Percentiles rank a stretch among this genome's conserved stretches.
These are phyloP conservation scores for Ceratina japonica DNA, from an alignment of 1,140 invertebrate genomes.

Conservation along the genomic window DNA sequence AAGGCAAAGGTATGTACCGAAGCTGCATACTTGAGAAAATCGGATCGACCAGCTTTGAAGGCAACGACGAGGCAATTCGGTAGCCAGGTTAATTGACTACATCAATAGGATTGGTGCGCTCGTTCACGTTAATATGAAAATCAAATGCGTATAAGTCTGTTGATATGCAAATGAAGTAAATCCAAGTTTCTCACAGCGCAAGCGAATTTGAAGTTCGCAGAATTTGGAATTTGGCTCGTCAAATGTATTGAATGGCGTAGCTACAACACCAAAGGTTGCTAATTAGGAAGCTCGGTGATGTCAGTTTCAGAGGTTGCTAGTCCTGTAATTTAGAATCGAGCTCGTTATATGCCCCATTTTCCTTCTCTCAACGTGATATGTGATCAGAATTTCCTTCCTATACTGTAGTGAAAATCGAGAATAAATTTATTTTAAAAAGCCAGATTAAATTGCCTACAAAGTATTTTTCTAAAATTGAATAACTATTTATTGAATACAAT, in stretches of 20 bases:
- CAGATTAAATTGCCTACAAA: no score
- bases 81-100: neutral
- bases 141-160: conserved; percentile 14
- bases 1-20: no score
- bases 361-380: no score
- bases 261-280: neutral
- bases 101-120: conserved; percentile 12
- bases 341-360: neutral
- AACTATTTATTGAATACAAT: no score
- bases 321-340: neutral
- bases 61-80: neutral
- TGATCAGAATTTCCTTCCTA: no score
- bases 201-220: neutral
- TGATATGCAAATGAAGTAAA: conserved; percentile 39
- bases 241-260: neutral
- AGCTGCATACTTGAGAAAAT: neutral
- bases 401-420: no score
- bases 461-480: no score
- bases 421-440: no score
- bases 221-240: neutral
- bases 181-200: neutral
- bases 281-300: neutral
- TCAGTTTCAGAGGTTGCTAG: neutral
- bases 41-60: neutral
- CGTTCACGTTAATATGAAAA: conserved; percentile 15